Evolutionary conservation across 2,888 invertebrate genomes (phyloP), one percentile per base, ranked within the genome.

Genomic region (Crioceris asparagi): DNA sequence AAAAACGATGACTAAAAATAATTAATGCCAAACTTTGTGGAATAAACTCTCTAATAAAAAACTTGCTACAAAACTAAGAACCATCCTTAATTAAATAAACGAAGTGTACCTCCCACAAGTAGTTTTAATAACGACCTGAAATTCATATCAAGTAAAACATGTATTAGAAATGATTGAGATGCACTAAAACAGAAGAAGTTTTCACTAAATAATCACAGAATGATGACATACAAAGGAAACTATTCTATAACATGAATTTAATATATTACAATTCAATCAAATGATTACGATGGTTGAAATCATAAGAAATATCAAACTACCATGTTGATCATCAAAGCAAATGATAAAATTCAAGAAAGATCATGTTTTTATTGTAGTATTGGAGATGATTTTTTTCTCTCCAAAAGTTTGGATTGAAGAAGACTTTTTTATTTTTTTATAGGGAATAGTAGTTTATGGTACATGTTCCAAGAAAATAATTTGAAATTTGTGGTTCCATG

Each of bases 101-200:
- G 46, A 40, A 46, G 52, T 44, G 43, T 47, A 45, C 49, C 51
- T 51, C 49, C 46, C 46, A 36, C 47, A 49, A 38, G 18, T 23
- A 17, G 30, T 32, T 32, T 51, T 56, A 59, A 55, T 56, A 59
- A 53, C 57, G 59, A 56, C 59, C 58, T 59, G 58, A 57, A 59
- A 59, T 51, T 56, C 48, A 56, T 43, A 55, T 53, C 47, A 50
- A 55, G 51, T 47, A 51, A 55, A 54, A 52, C 53, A 41, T 49
- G 46, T 55, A 50, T 54, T 54, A 56, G 53, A 51, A 36, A 46
- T 52, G 43, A 38, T 38, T 27, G 5, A 3, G 4, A 27, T 6
- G 15, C 15, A 27, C 2, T 11, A 11, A 8, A 27, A 14, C 6
- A n/a, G n/a, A n/a, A n/a, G n/a, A n/a, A n/a, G n/a, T n/a, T n/a